These are phyloP conservation scores for Eonycteris spelaea DNA, from an alignment of 2,113 vertebrate genomes.

Conservation along the genomic window DNA sequence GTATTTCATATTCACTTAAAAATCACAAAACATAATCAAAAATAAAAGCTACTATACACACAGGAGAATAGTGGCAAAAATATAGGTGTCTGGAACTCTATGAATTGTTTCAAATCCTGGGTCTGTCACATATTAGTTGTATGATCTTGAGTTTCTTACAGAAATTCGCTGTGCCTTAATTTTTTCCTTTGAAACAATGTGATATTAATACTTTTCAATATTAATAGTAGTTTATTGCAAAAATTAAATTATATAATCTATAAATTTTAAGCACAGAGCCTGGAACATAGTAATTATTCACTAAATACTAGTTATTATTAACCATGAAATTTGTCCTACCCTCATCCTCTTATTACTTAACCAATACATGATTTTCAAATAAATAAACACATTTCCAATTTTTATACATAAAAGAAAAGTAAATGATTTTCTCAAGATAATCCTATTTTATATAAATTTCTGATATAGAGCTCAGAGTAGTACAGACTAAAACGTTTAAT, in stretches of 20 bases:
- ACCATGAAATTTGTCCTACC: neutral
- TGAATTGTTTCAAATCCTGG: no score
- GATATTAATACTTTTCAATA: neutral
- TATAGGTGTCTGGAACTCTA: neutral
- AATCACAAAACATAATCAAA: neutral
- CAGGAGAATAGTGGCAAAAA: neutral
- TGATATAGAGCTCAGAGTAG: neutral
- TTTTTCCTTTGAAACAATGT: neutral
- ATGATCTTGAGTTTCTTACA: neutral
- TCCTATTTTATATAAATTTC: neutral
- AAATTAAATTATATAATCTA: neutral
- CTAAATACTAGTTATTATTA: neutral
- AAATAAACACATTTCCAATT: neutral
- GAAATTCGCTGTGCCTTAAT: neutral
- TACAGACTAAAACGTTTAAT: neutral
- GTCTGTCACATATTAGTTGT: no score
- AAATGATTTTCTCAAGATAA: neutral
- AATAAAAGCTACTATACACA: neutral
- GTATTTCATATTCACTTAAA: neutral
- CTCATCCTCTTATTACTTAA: neutral
- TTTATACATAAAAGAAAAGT: neutral
- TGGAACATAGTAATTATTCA: neutral
- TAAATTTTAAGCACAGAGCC: neutral
- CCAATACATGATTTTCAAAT: neutral
- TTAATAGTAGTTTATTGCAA: neutral